These are phyloP conservation scores for Callyntrura sp. DNA, from an alignment of 2,888 invertebrate genomes.

Conservation along the genomic window DNA sequence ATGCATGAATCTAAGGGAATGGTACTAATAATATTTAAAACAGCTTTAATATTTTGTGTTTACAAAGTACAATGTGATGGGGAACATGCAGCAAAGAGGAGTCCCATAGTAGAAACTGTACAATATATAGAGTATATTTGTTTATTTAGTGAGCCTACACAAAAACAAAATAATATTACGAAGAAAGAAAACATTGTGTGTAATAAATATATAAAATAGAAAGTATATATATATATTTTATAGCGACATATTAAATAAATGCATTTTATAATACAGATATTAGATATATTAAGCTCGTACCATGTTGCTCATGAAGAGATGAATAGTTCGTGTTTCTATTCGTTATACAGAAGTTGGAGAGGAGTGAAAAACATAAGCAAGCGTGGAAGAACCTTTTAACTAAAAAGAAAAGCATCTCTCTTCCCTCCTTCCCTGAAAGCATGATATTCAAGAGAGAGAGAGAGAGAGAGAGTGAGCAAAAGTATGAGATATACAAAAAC, in stretches of 20 bases:
- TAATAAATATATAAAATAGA: background rate
- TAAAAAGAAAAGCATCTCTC: conserved; percentile 65
- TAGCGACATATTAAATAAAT: too few species aligned
- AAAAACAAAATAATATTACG: too few species aligned
- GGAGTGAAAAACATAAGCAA: conserved; percentile 57
- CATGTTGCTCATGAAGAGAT: conserved; percentile 36
- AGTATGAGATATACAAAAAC: conserved; percentile 53
- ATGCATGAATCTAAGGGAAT: background rate
- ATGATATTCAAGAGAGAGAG: conserved; percentile 27
- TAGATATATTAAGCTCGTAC: background rate
- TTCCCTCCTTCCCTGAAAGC: conserved; percentile 38
- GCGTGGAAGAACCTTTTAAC: conserved; percentile 70
- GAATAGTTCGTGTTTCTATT: conserved; percentile 47
- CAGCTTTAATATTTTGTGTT: conserved; percentile 56
- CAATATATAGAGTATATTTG: too few species aligned
- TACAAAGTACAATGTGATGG: background rate
- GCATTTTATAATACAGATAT: too few species aligned
- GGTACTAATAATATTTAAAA: conserved; percentile 56
- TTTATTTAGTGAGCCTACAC: background rate
- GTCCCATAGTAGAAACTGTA: background rate
- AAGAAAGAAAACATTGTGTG: background rate
- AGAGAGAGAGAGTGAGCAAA: conserved; percentile 41
- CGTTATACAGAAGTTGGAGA: conserved; percentile 21
- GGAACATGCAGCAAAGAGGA: background rate
- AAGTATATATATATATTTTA: conserved; percentile 32